Base-by-base conservation (phyloP, 2,113 vertebrate species). In the Larimichthys polyactis region DNA sequence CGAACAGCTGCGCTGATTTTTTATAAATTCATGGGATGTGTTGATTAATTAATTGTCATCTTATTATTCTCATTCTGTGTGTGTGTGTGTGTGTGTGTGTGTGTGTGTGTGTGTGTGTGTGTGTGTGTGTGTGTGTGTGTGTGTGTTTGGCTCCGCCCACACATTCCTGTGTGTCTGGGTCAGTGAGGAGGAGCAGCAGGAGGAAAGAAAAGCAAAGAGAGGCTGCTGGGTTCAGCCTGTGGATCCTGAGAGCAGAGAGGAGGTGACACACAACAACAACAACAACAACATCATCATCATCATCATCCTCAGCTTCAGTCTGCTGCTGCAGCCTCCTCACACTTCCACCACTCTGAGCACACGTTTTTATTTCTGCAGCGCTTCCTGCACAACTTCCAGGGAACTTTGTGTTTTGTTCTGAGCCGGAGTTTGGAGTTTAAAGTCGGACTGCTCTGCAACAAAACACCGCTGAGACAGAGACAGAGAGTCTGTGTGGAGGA, bases 131-230 rank as follows among this genome's bases (percentile, higher is more conserved):
- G 2, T 7, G 1, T 6, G 11, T 46, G 10, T 8, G 36, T 40
- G 36, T 40, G 2, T 7, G 1, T 6, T 67, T 70, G 84, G 40
- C 92, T 85, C 92, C 91, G 59, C 92, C 93, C 78, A 60, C 32
- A 63, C 79, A 93, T 92, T 92, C 92, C 92, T 78, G 84, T 1
- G 54, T 11, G 89, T 89, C 90, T 89, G 88, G 51, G 51, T 43
- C 44, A 0, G 62, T 3, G 86, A 82, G 66, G 86, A 88, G 59
- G 83, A 79, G 76, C 52, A 79, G 59, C 32, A 24, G 49, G 27
- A 54, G 17, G 8, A 59, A 46, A 67, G 72, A 78, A 77, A 83
- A 87, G 40, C 20, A 20, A 60, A 62, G 59, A 64, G 52, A 40
- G 32, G 4, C 59, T 22, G 54, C 27, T 22, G 51, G 27, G 20